A percentile compares a stretch with the other conserved stretches of the same genome.
These are phyloP conservation scores for Venturia canescens DNA, from an alignment of 1,140 invertebrate genomes.

Conservation along the genomic window DNA sequence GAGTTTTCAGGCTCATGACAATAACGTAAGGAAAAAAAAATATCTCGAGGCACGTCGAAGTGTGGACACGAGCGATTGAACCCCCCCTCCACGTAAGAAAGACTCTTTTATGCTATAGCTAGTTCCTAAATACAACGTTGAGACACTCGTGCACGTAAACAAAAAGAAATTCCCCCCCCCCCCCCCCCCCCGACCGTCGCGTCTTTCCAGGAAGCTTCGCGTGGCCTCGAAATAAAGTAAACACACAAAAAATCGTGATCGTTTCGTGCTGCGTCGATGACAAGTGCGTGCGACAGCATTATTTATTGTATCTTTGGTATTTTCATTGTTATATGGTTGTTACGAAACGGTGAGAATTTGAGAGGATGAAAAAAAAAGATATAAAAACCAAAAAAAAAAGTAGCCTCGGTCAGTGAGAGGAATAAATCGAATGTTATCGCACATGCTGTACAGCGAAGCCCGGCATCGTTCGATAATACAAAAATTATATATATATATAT, in stretches of 20 bases:
- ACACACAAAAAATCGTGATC: slow-evolving; percentile 24
- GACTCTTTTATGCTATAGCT: slow-evolving; percentile 51
- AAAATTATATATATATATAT: background rate
- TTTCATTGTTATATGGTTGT: slow-evolving; percentile 9
- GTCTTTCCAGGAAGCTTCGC: too few species aligned
- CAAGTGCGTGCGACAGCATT: slow-evolving; percentile 48
- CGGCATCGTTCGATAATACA: slow-evolving; percentile 2
- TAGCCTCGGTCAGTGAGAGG: background rate
- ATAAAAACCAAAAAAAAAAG: background rate
- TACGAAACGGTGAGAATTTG: background rate
- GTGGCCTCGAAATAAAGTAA: background rate
- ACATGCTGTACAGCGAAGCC: slow-evolving; percentile 35
- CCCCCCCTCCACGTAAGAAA: slow-evolving; percentile 39
- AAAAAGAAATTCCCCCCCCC: slow-evolving; percentile 38
- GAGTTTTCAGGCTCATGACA: too few species aligned
- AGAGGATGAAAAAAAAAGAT: background rate
- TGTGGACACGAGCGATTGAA: slow-evolving; percentile 8
- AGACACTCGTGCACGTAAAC: slow-evolving; percentile 53
- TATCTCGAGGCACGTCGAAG: background rate
- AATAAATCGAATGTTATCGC: slow-evolving; percentile 18
- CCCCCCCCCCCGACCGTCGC: too few species aligned
- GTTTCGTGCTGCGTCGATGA: slow-evolving; percentile 14
- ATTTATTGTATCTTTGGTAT: slow-evolving; percentile 54
- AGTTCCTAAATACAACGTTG: slow-evolving; percentile 59
- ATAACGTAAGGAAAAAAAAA: too few species aligned